A percentile compares a stretch with the other conserved stretches of the same genome.
Conservation (phyloP, 2,797 vertebrate species). For the Masticophis lateralis region DNA sequence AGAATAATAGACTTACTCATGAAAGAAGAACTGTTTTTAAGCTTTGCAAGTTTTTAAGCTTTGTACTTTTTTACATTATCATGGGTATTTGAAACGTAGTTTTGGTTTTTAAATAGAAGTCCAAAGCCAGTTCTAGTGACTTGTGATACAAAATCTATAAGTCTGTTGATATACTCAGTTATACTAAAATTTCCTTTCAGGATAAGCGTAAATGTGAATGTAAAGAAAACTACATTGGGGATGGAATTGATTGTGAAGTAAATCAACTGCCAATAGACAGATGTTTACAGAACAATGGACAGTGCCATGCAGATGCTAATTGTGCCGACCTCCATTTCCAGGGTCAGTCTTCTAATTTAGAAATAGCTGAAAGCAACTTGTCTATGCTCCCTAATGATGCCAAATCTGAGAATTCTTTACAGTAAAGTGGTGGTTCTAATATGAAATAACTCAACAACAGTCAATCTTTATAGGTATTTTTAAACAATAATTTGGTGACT, state of each 20-base stretch:
- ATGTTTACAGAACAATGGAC: constrained; percentile 86
- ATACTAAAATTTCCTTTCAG: constrained; percentile 60
- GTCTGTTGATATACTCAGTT: not conserved
- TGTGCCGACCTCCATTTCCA: constrained; percentile 89
- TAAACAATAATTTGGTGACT: not conserved
- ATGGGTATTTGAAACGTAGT: not conserved
- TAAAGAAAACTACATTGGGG: constrained; percentile 83
- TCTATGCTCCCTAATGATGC: not conserved
- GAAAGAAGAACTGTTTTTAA: not conserved
- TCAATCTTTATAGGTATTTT: not conserved
- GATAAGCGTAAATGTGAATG: constrained; percentile 83
- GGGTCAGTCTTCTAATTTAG: constrained; percentile 70
- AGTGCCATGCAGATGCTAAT: constrained; percentile 80
- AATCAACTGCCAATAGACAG: constrained; percentile 82
- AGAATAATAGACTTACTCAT: not conserved
- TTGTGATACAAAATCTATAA: not conserved
- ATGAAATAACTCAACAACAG: not conserved
- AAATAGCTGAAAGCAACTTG: not conserved
- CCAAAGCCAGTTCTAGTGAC: not conserved
- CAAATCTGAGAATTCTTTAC: not conserved
- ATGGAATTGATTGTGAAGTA: constrained; percentile 81
- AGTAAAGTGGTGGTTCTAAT: not conserved
- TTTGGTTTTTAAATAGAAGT: not conserved
- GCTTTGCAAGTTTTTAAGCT: not conserved
- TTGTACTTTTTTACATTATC: no score